A percentile compares a stretch with the other conserved stretches of the same genome.
phyloP scores from a whole-genome alignment of 35 echinoderm and acorn worm genomes.

The Amphiura filiformis region DNA sequence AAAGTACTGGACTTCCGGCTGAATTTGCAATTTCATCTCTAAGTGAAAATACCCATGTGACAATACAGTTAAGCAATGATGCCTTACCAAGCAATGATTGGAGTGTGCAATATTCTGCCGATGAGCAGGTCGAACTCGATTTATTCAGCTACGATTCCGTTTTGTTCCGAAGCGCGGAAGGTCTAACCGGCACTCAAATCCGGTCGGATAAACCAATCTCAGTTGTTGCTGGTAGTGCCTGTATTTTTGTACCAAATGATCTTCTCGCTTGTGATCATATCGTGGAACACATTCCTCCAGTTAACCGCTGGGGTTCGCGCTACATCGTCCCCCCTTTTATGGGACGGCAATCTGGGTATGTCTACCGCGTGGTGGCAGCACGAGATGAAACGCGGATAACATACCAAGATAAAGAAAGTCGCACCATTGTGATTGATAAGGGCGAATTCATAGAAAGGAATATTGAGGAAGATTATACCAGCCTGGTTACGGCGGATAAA shows the following conservation, averaged over 20 bases:
- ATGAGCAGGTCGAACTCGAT: not conserved
- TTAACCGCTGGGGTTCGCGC: conserved; percentile 14
- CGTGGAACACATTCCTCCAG: conserved; percentile 35
- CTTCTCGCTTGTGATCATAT: not conserved
- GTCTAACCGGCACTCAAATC: conserved; percentile 20
- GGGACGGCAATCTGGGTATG: conserved; percentile 8
- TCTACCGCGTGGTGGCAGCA: not conserved
- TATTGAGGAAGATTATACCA: not conserved
- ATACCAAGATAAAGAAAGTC: not conserved
- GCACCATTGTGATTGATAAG: not conserved
- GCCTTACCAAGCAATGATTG: not conserved
- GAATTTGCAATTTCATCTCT: not conserved
- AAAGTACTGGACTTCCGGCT: not conserved
- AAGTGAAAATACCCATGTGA: not conserved
- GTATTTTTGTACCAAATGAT: not conserved
- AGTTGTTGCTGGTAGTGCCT: conserved; percentile 22
- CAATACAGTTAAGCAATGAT: not conserved
- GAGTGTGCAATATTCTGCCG: not conserved
- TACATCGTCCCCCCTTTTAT: conserved; percentile 14
- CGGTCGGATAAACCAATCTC: conserved; percentile 24
- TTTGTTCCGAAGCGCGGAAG: conserved; percentile 14
- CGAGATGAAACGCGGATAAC: not conserved
- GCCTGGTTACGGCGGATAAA: not conserved
- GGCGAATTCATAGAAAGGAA: conserved; percentile 17
- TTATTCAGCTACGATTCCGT: not conserved